Conservation (phyloP, 2,797 vertebrate species). For the Rhinella marina region DNA sequence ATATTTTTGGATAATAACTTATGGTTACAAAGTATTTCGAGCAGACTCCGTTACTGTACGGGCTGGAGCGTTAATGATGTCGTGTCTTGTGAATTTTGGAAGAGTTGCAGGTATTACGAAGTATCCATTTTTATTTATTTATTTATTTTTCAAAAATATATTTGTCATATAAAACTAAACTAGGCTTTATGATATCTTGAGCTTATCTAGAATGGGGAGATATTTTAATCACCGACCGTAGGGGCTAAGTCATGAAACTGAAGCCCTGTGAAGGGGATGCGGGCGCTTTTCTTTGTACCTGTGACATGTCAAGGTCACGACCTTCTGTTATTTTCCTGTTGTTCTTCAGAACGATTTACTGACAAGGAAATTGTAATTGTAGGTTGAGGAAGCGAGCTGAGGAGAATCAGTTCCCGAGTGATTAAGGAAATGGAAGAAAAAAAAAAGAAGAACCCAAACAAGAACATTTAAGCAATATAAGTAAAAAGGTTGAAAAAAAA, state of each 20-base stretch:
- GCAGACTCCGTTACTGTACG: conserved; percentile 79
- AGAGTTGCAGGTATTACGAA: conserved; percentile 25
- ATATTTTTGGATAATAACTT: conserved; percentile 87
- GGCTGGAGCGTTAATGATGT: conserved; percentile 75
- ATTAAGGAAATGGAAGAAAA: conserved; percentile 19
- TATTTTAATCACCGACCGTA: not conserved
- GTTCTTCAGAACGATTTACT: conserved; percentile 24
- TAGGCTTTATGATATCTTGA: not conserved
- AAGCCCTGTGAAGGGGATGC: not conserved
- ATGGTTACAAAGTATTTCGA: conserved; percentile 82
- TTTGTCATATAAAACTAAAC: not conserved
- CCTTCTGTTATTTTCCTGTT: conserved; percentile 42
- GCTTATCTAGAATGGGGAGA: not conserved
- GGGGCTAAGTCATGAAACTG: not conserved
- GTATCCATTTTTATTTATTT: not conserved
- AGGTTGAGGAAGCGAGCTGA: conserved; percentile 34
- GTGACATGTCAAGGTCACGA: conserved; percentile 46
- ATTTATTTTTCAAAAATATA: not conserved
- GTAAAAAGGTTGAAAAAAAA: not conserved
- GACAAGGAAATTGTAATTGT: conserved; percentile 49
- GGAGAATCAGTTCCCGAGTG: conserved; percentile 21
- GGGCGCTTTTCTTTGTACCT: not conserved
- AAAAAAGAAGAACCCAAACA: not conserved
- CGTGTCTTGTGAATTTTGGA: conserved; percentile 63
- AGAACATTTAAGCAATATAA: not conserved